These are phyloP conservation scores for Diglossa cyanea DNA, from an alignment of 2,797 vertebrate genomes.

Conservation along the genomic window DNA sequence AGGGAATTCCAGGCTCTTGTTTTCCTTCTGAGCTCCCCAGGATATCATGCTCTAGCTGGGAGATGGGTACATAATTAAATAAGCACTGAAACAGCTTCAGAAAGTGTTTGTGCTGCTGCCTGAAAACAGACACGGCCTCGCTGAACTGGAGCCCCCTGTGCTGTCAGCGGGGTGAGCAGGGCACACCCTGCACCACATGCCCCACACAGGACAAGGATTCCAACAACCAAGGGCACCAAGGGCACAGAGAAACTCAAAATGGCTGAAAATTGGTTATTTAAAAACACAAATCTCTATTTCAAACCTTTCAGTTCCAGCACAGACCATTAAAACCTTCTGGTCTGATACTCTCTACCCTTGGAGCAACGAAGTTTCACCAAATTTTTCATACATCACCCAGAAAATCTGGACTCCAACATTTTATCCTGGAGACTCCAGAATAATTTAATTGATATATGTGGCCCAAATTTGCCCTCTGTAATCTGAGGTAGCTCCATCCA, in stretches of 20 bases:
- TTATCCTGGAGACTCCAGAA: background rate
- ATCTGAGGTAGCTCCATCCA: background rate
- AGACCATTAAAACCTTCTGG: background rate
- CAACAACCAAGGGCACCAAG: background rate
- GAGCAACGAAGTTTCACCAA: background rate
- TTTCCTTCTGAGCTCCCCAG: background rate
- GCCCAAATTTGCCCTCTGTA: background rate
- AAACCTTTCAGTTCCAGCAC: background rate
- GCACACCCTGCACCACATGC: background rate
- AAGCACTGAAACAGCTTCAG: background rate
- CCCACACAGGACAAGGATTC: background rate
- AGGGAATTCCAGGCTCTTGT: background rate
- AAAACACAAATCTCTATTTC: background rate
- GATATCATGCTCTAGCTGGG: background rate
- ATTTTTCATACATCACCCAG: background rate
- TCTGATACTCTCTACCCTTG: background rate
- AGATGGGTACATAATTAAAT: background rate
- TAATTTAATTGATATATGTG: background rate
- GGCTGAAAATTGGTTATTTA: background rate
- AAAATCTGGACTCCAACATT: background rate
- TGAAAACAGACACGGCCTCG: background rate
- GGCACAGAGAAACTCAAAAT: background rate
- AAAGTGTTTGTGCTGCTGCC: background rate
- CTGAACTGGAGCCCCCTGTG: background rate
- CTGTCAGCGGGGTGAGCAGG: background rate